A percentile compares a stretch with the other conserved stretches of the same genome.
phyloP scores from a whole-genome alignment of 2,113 vertebrate genomes.

The Cyanoliseus patagonus region DNA sequence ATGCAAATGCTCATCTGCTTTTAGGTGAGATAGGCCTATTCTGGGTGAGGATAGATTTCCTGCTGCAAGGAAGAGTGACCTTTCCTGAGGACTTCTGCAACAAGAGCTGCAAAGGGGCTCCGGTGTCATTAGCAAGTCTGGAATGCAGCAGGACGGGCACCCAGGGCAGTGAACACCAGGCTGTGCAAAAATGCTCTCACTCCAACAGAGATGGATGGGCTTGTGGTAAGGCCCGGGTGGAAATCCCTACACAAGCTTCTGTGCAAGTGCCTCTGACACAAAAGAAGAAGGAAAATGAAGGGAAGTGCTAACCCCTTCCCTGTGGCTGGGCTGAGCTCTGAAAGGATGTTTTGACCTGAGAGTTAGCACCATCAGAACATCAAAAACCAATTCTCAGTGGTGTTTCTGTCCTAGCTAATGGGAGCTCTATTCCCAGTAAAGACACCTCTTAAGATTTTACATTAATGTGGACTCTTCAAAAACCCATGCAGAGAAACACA shows the following conservation, averaged over 20 bases:
- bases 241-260: neutral
- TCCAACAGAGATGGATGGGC: neutral
- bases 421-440: neutral
- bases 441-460: conserved; percentile 11
- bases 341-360: neutral
- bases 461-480: neutral
- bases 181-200: neutral
- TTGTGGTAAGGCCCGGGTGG: accelerated
- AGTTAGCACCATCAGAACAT: neutral
- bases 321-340: neutral
- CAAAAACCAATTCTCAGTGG: neutral
- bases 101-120: conserved; percentile 57
- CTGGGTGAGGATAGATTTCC: neutral
- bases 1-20: neutral
- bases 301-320: neutral
- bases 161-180: neutral
- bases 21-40: neutral
- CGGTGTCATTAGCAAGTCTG: conserved; percentile 72
- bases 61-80: conserved; percentile 39
- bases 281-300: neutral
- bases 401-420: neutral
- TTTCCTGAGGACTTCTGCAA: conserved; percentile 62
- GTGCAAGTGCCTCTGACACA: neutral
- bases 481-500: neutral
- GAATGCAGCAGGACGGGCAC: conserved; percentile 57